Evolutionary conservation across 2,797 vertebrate species (phyloP).

Genomic region (Thunnus albacares): DNA sequence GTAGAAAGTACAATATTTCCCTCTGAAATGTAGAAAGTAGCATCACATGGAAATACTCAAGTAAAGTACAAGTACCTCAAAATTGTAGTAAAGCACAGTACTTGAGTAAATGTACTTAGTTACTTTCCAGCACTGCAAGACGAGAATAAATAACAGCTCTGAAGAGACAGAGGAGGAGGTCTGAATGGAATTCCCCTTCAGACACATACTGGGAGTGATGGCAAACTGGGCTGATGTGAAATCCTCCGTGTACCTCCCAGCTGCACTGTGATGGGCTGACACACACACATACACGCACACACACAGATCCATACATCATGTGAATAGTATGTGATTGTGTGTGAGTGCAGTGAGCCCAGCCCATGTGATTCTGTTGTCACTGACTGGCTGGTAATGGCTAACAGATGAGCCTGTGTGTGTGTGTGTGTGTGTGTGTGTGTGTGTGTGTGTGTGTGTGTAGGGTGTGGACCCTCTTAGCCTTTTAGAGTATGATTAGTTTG

Average conservation of each 20-base stretch:
- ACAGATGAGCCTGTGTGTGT: conserved; percentile 65
- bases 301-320: conserved; percentile 67
- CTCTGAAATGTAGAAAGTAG: too few relatives aligned
- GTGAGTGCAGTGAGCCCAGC: conserved; percentile 58
- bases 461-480: conserved; percentile 54
- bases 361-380: conserved; percentile 72
- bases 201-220: conserved; percentile 32
- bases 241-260: conserved; percentile 33
- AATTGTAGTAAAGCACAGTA: too few relatives aligned
- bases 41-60: too few relatives aligned
- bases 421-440: neutral
- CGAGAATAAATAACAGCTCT: neutral
- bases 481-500: conserved; percentile 54
- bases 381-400: conserved; percentile 70
- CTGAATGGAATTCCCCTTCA: conserved; percentile 43
- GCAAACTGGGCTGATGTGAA: conserved; percentile 21
- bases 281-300: conserved; percentile 39
- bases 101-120: too few relatives aligned
- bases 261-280: conserved; percentile 26
- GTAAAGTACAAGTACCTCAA: too few relatives aligned
- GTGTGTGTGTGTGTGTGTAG: conserved; percentile 25
- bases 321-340: conserved; percentile 67
- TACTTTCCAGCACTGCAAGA: neutral
- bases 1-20: too few relatives aligned
- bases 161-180: neutral